Conservation (phyloP, 2,888 invertebrate species). For the Acrobasis repandana region DNA sequence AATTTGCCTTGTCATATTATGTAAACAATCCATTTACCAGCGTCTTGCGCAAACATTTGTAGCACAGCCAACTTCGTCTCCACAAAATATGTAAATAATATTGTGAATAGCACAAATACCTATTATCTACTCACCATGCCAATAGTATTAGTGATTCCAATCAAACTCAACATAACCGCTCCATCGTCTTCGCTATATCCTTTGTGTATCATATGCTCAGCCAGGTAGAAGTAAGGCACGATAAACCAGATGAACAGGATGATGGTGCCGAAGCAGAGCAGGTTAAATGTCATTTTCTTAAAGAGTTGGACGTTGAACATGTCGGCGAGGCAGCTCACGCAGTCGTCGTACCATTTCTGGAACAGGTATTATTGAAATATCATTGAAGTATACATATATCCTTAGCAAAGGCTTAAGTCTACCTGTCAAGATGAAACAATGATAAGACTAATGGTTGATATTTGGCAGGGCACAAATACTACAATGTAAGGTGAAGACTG, state of each 20-base stretch:
- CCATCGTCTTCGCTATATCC: slow-evolving; percentile 88
- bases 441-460: no score
- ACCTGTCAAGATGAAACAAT: no score
- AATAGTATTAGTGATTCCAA: slow-evolving; percentile 94
- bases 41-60: no score
- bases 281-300: slow-evolving; percentile 88
- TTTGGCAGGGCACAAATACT: no score
- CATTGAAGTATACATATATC: not conserved
- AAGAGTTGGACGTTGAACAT: slow-evolving; percentile 91
- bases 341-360: slow-evolving; percentile 75
- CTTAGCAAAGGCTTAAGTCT: no score
- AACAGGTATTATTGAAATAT: slow-evolving; percentile 18
- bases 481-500: no score
- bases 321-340: slow-evolving; percentile 59
- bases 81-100: no score
- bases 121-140: slow-evolving; percentile 91
- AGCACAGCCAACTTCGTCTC: no score
- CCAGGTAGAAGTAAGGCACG: slow-evolving; percentile 96
- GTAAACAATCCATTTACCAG: no score
- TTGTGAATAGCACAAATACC: no score
- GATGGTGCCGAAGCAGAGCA: slow-evolving; percentile 93
- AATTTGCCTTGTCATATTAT: no score
- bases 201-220: slow-evolving; percentile 89
- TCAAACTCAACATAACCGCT: slow-evolving; percentile 91
- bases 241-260: slow-evolving; percentile 97